Evolutionary conservation across 1,140 invertebrate genomes (phyloP), one percentile per base, ranked within the genome.

Genomic region (Zophobas morio): DNA sequence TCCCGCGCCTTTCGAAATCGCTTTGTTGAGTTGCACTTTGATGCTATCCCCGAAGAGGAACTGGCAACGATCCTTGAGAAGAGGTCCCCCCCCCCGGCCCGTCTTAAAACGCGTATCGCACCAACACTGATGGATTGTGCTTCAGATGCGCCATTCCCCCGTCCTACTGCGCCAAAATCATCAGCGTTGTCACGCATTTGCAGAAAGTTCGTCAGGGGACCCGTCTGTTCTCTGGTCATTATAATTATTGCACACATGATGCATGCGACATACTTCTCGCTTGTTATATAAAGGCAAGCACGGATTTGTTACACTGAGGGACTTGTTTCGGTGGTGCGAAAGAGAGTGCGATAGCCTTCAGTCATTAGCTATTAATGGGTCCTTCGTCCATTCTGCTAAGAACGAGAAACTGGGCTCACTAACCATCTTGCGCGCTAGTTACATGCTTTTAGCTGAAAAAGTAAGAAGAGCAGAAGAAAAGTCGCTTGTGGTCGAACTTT

Each of bases 301-400:
- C 82, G 96, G 97, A 42, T 99, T 97, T 83, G 96, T 98, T 74
- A 99, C 98, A 0, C 86, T 99, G 3, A 89, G 98, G 82, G 98
- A 99, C 89, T 88, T 99, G 0, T 99, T 99, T 84, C 90, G 98
- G 66, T 99, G 99, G 99, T 98, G 96, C 0, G 95, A 99, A 85
- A 90, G 98, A 39, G 99, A 99, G 74, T 97, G 98, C 84, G 97
- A 99, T 87, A 99, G 98, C 98, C 94, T 97, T 85, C 97, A 99
- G 86, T 96, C 98, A 88, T 89, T 99, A 37, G 96, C 96, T 0
- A 97, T 99, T 86, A 98, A 99, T 89, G 99, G 98, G 0, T 99
- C 96, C 84, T 90, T 99, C 57, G 92, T 99, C 6, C 86, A n/a
- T n/a, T n/a, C n/a, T n/a, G n/a, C n/a, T n/a, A n/a, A n/a, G n/a